Base-by-base conservation (phyloP, 2,113 vertebrate species). In the Serinus canaria region DNA sequence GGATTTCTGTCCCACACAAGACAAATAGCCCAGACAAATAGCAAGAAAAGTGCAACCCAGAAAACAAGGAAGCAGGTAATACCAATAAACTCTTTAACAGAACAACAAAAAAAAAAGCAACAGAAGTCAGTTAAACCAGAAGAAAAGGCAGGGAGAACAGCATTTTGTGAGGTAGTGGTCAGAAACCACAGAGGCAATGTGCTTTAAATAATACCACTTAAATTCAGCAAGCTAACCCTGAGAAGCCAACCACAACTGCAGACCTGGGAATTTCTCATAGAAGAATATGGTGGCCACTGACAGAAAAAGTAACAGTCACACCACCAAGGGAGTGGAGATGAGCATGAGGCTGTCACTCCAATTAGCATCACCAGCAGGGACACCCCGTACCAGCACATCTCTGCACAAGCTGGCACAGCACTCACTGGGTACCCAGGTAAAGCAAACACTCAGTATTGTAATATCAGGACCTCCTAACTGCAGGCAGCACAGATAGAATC, bases 381-480 rank as follows among this genome's bases (percentile, higher is more conserved):
- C 37, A 35, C 6, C 13, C 3, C 0, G 4, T 11, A 8, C 4
- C 2, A 49, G 70, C 39, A 12, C 15, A 41, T 28, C 89, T 20
- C 46, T 33, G 30, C 1, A 2, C 47, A 19, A 74, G 31, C 47
- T 49, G 35, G 28, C 23, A 27, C 3, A 43, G 55, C 49, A 7
- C 4, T 27, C 0, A 0, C 25, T 63, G 1, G 0, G 20, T 2
- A 50, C 2, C 27, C 12, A 41, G 22, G 35, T 11, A 72, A 23
- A 62, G 55, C 73, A 67, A 70, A 31, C 33, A 25, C 2, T 4
- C 8, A 1, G 35, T 4, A 22, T 4, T 28, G 24, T 0, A 58
- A 31, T 3, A 46, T 11, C 53, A 66, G 50, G 4, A 69, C 7
- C 39, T 72, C 47, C 33, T 11, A 39, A 31, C 0, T 5, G 47